Percentiles rank a stretch among this genome's conserved stretches.
Evolutionary conservation across 2,797 vertebrate genomes (phyloP).

Genomic region (Xenopus petersii): DNA sequence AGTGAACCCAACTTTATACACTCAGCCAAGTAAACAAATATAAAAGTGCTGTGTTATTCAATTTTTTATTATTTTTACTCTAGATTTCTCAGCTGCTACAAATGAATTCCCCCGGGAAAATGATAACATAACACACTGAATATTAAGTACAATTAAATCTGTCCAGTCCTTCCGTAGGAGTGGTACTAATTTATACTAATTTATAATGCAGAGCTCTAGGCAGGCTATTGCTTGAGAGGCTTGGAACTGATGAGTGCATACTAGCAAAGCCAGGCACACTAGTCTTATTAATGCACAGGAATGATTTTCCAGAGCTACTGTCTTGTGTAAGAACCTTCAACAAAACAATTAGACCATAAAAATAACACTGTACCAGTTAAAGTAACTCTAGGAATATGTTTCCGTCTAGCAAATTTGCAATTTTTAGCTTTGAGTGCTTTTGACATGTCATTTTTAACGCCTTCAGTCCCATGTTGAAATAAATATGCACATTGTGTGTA

Average conservation of each 20-base stretch:
- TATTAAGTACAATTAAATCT: not conserved
- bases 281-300: slow-evolving; percentile 14
- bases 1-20: no score
- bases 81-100: no score
- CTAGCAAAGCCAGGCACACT: not conserved
- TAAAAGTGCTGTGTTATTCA: no score
- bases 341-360: slow-evolving; percentile 42
- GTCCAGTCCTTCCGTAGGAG: not conserved
- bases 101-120: no score
- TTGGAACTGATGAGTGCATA: slow-evolving; percentile 12
- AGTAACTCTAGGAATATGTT: slow-evolving; percentile 32
- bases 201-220: not conserved
- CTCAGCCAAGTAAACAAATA: no score
- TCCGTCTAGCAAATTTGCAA: slow-evolving; percentile 27
- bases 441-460: slow-evolving; percentile 22
- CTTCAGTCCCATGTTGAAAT: no score
- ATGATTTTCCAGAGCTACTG: slow-evolving; percentile 24
- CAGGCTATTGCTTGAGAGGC: not conserved
- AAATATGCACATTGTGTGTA: no score
- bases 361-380: slow-evolving; percentile 30
- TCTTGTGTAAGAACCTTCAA: slow-evolving; percentile 33
- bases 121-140: no score
- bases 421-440: slow-evolving; percentile 21
- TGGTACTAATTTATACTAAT: no score
- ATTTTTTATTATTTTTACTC: no score